Evolutionary conservation across 2,888 invertebrate species (phyloP).

Genomic region (Elysia crispata): DNA sequence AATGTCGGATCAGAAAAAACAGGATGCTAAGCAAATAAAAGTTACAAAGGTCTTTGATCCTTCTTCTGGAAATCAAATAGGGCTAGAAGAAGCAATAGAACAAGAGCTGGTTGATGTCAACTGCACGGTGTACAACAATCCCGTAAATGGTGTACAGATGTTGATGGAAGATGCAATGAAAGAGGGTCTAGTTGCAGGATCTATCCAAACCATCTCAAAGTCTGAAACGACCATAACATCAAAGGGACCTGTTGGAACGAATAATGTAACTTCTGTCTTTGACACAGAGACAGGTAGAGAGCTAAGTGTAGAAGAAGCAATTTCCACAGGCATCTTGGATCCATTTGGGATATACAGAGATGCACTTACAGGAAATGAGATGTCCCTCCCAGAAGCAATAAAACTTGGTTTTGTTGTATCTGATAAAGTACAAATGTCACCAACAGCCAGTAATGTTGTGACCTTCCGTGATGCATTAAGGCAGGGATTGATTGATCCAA

Average conservation of each 20-base stretch:
- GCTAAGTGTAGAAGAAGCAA: slow-evolving; percentile 89
- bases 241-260: slow-evolving; percentile 62
- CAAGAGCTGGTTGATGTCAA: slow-evolving; percentile 88
- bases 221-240: slow-evolving; percentile 60
- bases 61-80: slow-evolving; percentile 87
- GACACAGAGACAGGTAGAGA: slow-evolving; percentile 88
- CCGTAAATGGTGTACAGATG: slow-evolving; percentile 85
- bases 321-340: slow-evolving; percentile 87
- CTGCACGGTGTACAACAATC: slow-evolving; percentile 89
- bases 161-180: slow-evolving; percentile 90
- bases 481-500: slow-evolving; percentile 82
- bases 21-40: slow-evolving; percentile 60
- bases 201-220: slow-evolving; percentile 82
- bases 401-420: slow-evolving; percentile 87
- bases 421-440: slow-evolving; percentile 58
- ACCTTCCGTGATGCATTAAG: slow-evolving; percentile 86
- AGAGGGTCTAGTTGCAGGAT: slow-evolving; percentile 87
- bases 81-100: slow-evolving; percentile 88
- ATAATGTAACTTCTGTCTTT: slow-evolving; percentile 79
- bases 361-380: slow-evolving; percentile 86
- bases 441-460: slow-evolving; percentile 53
- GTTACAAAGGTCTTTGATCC: slow-evolving; percentile 85
- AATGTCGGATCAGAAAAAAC: slow-evolving; percentile 58
- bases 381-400: slow-evolving; percentile 92
- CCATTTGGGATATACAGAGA: slow-evolving; percentile 87